Evolutionary conservation across 1,140 invertebrate genomes (phyloP).

Genomic region (Aphaenogaster ashmeadi): DNA sequence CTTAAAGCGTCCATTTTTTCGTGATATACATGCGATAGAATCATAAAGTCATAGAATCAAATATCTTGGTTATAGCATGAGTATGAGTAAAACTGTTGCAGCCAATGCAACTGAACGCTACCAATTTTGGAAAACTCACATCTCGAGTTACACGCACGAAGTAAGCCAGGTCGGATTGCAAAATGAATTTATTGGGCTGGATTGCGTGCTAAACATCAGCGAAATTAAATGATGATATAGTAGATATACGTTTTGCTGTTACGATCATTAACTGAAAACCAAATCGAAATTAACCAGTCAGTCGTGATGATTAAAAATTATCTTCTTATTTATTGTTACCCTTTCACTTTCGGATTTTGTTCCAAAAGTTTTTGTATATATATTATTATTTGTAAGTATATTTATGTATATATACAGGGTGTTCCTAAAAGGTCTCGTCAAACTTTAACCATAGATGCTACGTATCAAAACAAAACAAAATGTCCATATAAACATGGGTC

Average conservation of each 20-base stretch:
- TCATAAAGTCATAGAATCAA: not conserved
- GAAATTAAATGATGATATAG: slow-evolving; percentile 39
- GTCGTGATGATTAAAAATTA: slow-evolving; percentile 10
- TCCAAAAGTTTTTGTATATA: not conserved
- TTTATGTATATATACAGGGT: not conserved
- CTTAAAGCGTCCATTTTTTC: not conserved
- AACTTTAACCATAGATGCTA: no score
- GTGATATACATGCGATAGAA: not conserved
- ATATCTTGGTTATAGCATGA: not conserved
- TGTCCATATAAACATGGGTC: no score
- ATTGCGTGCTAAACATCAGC: slow-evolving; percentile 22
- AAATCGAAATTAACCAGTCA: slow-evolving; percentile 46
- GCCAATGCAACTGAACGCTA: slow-evolving; percentile 30
- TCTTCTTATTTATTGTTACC: not conserved
- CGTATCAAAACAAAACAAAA: no score
- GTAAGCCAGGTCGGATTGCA: slow-evolving; percentile 41
- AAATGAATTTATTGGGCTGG: slow-evolving; percentile 28
- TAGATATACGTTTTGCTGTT: not conserved
- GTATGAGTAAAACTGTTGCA: slow-evolving; percentile 23
- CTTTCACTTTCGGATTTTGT: not conserved
- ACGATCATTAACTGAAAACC: slow-evolving; percentile 23
- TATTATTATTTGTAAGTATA: slow-evolving; percentile 7
- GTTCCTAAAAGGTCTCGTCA: no score
- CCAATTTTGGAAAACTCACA: slow-evolving; percentile 48
- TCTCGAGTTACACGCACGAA: slow-evolving; percentile 50